phyloP scores from a whole-genome alignment of 2,113 vertebrate species.

The Protobothrops mucrosquamatus region DNA sequence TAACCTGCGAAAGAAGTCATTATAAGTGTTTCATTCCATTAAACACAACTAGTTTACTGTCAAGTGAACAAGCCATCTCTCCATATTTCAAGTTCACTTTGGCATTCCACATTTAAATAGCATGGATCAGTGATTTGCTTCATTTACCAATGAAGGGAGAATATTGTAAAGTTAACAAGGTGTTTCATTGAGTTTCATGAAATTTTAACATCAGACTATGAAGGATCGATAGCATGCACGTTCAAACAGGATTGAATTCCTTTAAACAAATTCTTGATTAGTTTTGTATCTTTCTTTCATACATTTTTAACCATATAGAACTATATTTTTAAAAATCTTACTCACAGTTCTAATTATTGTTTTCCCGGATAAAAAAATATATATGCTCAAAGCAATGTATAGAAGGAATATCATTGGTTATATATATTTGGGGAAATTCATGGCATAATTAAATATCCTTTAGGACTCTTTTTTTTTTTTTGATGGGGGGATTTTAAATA shows the following conservation, averaged over 20 bases:
- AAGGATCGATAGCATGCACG: background rate
- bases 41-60: constrained; percentile 78
- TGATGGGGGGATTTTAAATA: background rate
- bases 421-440: background rate
- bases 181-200: constrained; percentile 75
- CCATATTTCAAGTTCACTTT: constrained; percentile 69
- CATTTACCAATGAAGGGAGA: constrained; percentile 77
- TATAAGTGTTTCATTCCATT: constrained; percentile 81
- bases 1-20: constrained; percentile 79
- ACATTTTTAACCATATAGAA: background rate
- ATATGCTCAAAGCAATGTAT: background rate
- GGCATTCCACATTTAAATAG: constrained; percentile 75
- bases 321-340: background rate
- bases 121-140: constrained; percentile 73
- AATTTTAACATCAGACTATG: constrained; percentile 50
- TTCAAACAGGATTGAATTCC: background rate
- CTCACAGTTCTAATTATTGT: background rate
- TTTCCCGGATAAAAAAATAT: background rate
- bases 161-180: constrained; percentile 74
- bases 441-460: background rate
- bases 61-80: constrained; percentile 72
- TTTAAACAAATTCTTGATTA: background rate
- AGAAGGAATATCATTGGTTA: background rate
- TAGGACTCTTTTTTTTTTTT: background rate
- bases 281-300: background rate